Conservation (phyloP, 23 tunicate genomes). For the Halocynthia roretzi region DNA sequence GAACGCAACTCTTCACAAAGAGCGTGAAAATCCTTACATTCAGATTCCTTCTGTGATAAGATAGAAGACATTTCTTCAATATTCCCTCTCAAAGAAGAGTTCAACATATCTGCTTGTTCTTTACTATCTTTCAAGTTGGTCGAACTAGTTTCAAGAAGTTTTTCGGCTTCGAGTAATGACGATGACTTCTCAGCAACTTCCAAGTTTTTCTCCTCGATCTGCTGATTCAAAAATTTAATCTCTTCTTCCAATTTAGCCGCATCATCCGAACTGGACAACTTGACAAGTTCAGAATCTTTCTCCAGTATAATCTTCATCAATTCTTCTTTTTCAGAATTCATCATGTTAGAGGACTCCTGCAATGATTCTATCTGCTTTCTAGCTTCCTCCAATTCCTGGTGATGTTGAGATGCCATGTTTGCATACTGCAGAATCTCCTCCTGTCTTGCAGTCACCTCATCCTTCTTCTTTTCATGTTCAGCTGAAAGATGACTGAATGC, state of each 20-base stretch:
- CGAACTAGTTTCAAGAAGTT: not conserved
- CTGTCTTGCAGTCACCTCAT: too few species aligned
- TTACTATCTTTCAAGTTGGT: not conserved
- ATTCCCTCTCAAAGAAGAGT: conserved; percentile 9
- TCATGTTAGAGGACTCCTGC: too few species aligned
- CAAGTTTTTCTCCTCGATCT: not conserved
- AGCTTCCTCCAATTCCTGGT: too few species aligned
- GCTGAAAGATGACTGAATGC: not conserved
- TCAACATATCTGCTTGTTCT: conserved; percentile 15
- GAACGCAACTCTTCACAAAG: conserved; percentile 2
- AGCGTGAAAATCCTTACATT: not conserved
- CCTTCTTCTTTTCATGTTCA: too few species aligned
- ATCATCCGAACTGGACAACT: not conserved
- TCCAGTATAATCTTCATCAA: too few species aligned
- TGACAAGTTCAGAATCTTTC: not conserved
- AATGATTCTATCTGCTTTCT: too few species aligned
- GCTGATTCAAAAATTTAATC: not conserved
- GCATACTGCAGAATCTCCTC: too few species aligned
- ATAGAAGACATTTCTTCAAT: not conserved
- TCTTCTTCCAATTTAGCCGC: not conserved
- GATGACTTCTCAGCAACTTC: not conserved
- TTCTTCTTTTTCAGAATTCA: too few species aligned
- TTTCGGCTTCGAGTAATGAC: not conserved
- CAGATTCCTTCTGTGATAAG: conserved; percentile 3
- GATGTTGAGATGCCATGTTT: too few species aligned